phyloP scores from a whole-genome alignment of 2,888 invertebrate species.

The Pterostichus madidus region DNA sequence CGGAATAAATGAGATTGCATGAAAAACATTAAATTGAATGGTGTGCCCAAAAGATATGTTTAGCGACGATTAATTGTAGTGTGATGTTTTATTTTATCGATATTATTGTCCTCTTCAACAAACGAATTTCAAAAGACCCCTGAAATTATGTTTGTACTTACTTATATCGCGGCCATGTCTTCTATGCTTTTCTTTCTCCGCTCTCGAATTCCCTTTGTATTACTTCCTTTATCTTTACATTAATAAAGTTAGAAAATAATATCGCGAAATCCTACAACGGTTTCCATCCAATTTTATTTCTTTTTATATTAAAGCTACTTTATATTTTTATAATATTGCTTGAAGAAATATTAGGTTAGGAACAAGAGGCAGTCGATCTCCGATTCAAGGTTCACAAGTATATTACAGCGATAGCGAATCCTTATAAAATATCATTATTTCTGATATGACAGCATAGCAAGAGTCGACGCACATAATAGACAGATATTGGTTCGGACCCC shows the following conservation, averaged over 20 bases:
- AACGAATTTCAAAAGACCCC: no score
- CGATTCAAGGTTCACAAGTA: not conserved
- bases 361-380: constrained; percentile 46
- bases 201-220: not conserved
- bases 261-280: constrained; percentile 49
- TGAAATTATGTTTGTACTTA: no score
- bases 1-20: no score
- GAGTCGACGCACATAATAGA: constrained; percentile 61
- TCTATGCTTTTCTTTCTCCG: no score
- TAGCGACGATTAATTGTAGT: no score
- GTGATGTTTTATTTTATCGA: no score
- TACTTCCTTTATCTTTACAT: constrained; percentile 37
- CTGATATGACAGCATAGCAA: constrained; percentile 72
- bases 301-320: constrained; percentile 62
- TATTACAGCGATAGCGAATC: constrained; percentile 70
- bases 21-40: no score
- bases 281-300: constrained; percentile 54
- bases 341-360: constrained; percentile 54
- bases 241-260: constrained; percentile 31
- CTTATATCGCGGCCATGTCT: no score
- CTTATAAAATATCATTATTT: constrained; percentile 76
- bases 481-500: constrained; percentile 71
- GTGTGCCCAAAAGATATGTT: no score
- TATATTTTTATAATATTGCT: constrained; percentile 63
- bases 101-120: no score